A percentile compares a stretch with the other conserved stretches of the same genome.
These are phyloP conservation scores for Orientallactaga sibirica DNA, from an alignment of 2,797 vertebrate species.

Conservation along the genomic window DNA sequence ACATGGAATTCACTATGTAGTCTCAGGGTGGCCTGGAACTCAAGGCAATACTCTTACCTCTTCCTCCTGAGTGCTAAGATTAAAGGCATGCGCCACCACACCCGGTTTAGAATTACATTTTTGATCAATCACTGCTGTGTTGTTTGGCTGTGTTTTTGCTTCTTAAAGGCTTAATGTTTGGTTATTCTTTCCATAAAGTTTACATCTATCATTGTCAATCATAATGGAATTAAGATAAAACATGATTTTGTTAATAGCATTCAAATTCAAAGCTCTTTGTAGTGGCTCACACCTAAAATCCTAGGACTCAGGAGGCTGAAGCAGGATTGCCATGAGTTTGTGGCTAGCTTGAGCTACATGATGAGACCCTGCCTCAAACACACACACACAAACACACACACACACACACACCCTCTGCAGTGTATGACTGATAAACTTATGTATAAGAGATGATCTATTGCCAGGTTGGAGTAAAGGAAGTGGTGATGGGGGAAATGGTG, in stretches of 20 bases:
- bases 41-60: too few relatives aligned
- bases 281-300: not conserved
- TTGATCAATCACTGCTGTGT: not conserved
- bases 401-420: not conserved
- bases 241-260: not conserved
- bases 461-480: not conserved
- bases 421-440: not conserved
- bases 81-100: too few relatives aligned
- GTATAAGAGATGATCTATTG: not conserved
- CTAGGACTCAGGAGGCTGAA: not conserved
- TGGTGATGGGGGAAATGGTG: too few relatives aligned
- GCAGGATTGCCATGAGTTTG: not conserved
- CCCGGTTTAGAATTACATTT: not conserved
- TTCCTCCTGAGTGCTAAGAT: too few relatives aligned
- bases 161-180: slow-evolving; percentile 1
- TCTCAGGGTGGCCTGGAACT: too few relatives aligned
- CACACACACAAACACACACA: not conserved
- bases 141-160: not conserved
- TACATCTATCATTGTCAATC: not conserved
- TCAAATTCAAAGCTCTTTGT: not conserved
- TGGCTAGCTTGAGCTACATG: not conserved
- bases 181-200: not conserved
- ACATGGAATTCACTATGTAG: too few relatives aligned
- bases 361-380: not conserved
- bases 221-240: not conserved